Evolutionary conservation across 2,888 invertebrate species (phyloP).

Genomic region (Trichopria drosophilae): DNA sequence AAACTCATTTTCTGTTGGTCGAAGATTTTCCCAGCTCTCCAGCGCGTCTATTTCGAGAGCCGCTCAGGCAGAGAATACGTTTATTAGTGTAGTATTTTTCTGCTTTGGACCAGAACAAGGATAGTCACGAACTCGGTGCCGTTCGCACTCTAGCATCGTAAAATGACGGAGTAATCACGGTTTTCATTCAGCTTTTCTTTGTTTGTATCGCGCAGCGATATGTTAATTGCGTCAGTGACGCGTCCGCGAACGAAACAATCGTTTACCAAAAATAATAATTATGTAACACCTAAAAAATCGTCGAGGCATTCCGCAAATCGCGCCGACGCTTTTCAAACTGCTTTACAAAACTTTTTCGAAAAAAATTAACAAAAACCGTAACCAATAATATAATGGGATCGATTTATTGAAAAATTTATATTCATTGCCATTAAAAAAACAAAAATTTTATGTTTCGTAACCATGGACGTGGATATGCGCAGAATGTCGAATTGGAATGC

Average conservation of each 20-base stretch:
- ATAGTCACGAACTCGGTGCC: slow-evolving; percentile 12
- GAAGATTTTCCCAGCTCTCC: slow-evolving; percentile 42
- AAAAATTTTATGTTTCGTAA: neutral
- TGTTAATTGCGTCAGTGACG: too few relatives aligned
- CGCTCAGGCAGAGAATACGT: slow-evolving; percentile 28
- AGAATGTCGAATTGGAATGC: slow-evolving; percentile 59
- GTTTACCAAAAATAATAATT: too few relatives aligned
- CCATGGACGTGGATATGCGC: slow-evolving; percentile 48
- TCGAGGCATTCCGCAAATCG: too few relatives aligned
- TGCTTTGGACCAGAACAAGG: slow-evolving; percentile 27
- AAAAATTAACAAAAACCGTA: neutral
- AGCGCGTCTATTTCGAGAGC: slow-evolving; percentile 45
- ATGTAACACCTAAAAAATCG: too few relatives aligned
- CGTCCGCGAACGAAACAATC: too few relatives aligned
- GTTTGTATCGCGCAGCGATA: too few relatives aligned
- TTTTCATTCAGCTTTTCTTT: too few relatives aligned
- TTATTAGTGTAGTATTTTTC: too few relatives aligned
- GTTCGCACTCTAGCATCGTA: too few relatives aligned
- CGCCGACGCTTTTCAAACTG: too few relatives aligned
- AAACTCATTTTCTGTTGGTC: too few relatives aligned
- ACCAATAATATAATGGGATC: neutral
- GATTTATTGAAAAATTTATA: neutral
- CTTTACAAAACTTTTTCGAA: slow-evolving; percentile 1
- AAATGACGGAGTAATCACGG: too few relatives aligned
- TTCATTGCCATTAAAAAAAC: neutral